A percentile compares a stretch with the other conserved stretches of the same genome.
These are phyloP conservation scores for Carassius auratus DNA, from an alignment of 2,113 vertebrate species.

Conservation along the genomic window DNA sequence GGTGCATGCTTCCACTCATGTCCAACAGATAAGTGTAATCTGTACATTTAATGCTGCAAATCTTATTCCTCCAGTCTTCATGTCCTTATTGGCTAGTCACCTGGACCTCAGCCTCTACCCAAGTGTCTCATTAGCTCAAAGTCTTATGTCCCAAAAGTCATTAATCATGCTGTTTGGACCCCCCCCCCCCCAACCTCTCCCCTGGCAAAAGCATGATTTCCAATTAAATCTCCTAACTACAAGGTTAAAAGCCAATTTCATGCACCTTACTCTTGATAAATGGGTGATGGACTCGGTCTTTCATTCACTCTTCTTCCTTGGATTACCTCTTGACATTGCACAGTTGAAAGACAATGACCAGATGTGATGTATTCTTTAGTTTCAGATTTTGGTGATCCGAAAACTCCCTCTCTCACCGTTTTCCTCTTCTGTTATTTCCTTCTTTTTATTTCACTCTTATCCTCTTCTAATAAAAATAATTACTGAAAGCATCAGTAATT, in stretches of 20 bases:
- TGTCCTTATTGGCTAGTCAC: conserved; percentile 22
- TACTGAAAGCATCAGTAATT: conserved; percentile 1
- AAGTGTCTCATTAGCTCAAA: conserved; percentile 42
- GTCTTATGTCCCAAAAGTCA: conserved; percentile 68
- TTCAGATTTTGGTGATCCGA: background rate
- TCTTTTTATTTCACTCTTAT: background rate
- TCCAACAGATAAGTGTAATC: background rate
- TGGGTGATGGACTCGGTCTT: conserved; percentile 66
- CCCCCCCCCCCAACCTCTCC: conserved; percentile 47
- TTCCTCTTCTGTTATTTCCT: conserved; percentile 55
- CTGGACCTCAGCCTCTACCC: conserved; percentile 22
- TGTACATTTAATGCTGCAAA: background rate
- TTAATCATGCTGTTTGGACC: conserved; percentile 74
- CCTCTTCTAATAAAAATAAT: background rate
- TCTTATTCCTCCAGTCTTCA: background rate
- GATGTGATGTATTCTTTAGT: conserved; percentile 25
- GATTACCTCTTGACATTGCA: conserved; percentile 14
- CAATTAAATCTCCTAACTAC: conserved; percentile 80
- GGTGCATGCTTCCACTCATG: background rate
- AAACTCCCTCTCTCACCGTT: conserved; percentile 5
- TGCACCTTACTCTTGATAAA: conserved; percentile 80
- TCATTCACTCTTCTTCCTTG: conserved; percentile 29
- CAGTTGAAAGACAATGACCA: conserved; percentile 37
- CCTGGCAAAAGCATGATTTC: conserved; percentile 75
- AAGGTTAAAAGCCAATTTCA: conserved; percentile 82